A percentile compares a stretch with the other conserved stretches of the same genome.
Conservation (phyloP, 1,140 invertebrate species). For the Helicoverpa armigera region DNA sequence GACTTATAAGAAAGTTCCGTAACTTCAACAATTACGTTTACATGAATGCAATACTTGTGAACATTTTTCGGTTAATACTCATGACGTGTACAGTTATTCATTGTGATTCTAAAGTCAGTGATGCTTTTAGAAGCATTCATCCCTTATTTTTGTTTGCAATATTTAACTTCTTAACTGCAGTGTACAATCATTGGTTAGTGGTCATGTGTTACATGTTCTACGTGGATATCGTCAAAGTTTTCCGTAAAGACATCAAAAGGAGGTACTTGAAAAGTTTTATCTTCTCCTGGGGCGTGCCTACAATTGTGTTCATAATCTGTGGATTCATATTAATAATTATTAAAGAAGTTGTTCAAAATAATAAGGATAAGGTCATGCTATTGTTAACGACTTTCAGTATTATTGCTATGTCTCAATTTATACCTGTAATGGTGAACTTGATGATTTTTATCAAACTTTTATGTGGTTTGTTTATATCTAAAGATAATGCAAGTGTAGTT, state of each 20-base stretch:
- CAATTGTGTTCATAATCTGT: too few species aligned
- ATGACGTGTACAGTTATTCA: not conserved
- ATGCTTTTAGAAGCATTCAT: too few species aligned
- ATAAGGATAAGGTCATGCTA: not conserved
- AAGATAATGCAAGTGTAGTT: not conserved
- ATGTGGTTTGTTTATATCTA: not conserved
- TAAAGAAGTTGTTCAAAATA: too few species aligned
- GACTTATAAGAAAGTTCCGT: constrained; percentile 4
- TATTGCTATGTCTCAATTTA: not conserved
- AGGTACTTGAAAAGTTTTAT: constrained; percentile 1
- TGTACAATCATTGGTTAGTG: constrained; percentile 13
- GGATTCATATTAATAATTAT: too few species aligned
- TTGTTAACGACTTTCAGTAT: not conserved
- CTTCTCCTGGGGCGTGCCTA: not conserved
- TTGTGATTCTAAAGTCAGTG: not conserved
- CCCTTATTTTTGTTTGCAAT: not conserved
- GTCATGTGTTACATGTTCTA: constrained; percentile 29
- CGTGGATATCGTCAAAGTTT: constrained; percentile 5
- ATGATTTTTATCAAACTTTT: constrained; percentile 2
- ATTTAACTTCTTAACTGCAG: not conserved
- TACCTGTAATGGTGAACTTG: not conserved
- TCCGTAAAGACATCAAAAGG: not conserved
- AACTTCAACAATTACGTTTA: constrained; percentile 21
- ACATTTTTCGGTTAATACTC: not conserved
- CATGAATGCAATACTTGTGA: not conserved